A percentile compares a stretch with the other conserved stretches of the same genome.
phyloP scores from a whole-genome alignment of 2,113 vertebrate species.

The Podarcis muralis region DNA sequence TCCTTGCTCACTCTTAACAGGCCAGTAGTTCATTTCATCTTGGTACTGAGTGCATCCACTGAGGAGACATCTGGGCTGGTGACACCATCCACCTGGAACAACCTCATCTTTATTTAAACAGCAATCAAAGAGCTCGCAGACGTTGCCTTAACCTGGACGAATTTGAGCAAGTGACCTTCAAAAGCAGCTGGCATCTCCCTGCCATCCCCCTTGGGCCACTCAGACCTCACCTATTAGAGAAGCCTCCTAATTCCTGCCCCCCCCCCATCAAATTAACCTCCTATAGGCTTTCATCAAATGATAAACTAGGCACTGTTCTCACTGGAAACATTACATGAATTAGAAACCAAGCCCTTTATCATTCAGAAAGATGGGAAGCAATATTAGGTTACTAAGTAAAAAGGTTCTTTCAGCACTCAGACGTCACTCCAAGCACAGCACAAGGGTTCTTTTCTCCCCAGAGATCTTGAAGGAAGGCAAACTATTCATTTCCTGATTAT shows the following conservation, averaged over 20 bases:
- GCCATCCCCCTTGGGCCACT: background rate
- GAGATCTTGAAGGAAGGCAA: slow-evolving; percentile 41
- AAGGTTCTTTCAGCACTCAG: slow-evolving; percentile 35
- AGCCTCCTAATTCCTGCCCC: slow-evolving; percentile 35
- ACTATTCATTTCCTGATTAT: slow-evolving; percentile 13
- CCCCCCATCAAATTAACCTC: slow-evolving; percentile 34
- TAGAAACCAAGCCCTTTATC: slow-evolving; percentile 47
- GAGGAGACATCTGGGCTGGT: background rate
- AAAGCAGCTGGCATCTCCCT: slow-evolving; percentile 16
- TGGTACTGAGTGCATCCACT: background rate
- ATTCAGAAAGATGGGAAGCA: slow-evolving; percentile 31
- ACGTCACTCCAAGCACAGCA: slow-evolving; percentile 24
- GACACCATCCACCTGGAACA: background rate
- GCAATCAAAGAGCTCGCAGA: background rate
- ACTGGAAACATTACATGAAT: slow-evolving; percentile 46
- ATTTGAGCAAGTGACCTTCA: slow-evolving; percentile 19
- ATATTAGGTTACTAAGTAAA: slow-evolving; percentile 28
- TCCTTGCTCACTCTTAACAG: background rate
- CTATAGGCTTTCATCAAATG: slow-evolving; percentile 41
- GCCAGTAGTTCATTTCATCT: background rate
- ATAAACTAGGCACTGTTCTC: slow-evolving; percentile 32
- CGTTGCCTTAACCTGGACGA: background rate
- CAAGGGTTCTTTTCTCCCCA: slow-evolving; percentile 26
- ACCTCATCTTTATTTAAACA: slow-evolving; percentile 14
- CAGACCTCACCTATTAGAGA: slow-evolving; percentile 6